Evolutionary conservation across 2,797 vertebrate species (phyloP).

Genomic region (Apogon talboti): DNA sequence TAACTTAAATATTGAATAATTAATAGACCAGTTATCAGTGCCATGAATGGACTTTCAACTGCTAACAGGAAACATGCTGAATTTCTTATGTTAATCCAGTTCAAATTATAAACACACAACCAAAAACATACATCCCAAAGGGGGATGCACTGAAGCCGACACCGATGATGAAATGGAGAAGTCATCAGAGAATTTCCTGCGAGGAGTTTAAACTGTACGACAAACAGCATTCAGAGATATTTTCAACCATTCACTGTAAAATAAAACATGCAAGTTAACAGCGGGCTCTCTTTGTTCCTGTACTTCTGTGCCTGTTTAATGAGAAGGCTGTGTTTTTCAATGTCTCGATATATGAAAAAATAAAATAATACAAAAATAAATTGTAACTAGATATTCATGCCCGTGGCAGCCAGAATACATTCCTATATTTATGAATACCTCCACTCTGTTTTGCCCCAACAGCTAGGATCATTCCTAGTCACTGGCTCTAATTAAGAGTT

Average conservation of each 20-base stretch:
- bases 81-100: conserved; percentile 44
- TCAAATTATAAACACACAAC: conserved; percentile 40
- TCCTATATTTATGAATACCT: conserved; percentile 57
- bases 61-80: conserved; percentile 19
- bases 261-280: neutral
- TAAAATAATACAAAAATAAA: conserved; percentile 25
- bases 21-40: conserved; percentile 38
- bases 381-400: conserved; percentile 49
- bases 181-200: conserved; percentile 12
- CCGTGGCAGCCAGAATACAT: conserved; percentile 22
- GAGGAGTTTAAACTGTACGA: conserved; percentile 4
- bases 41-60: conserved; percentile 19
- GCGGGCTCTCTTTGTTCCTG: neutral
- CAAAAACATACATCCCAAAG: conserved; percentile 40
- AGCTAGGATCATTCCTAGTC: conserved; percentile 51
- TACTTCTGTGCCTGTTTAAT: neutral
- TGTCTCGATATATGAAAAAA: conserved; percentile 35
- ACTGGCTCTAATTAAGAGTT: conserved; percentile 60
- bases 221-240: neutral
- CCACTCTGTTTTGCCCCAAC: conserved; percentile 39
- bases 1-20: conserved; percentile 48
- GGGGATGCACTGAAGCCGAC: conserved; percentile 13
- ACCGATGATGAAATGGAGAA: conserved; percentile 8
- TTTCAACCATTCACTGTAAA: neutral
- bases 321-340: neutral